Evolutionary conservation across 2,797 vertebrate species (phyloP).

Genomic region (Tiaroga cobitis): DNA sequence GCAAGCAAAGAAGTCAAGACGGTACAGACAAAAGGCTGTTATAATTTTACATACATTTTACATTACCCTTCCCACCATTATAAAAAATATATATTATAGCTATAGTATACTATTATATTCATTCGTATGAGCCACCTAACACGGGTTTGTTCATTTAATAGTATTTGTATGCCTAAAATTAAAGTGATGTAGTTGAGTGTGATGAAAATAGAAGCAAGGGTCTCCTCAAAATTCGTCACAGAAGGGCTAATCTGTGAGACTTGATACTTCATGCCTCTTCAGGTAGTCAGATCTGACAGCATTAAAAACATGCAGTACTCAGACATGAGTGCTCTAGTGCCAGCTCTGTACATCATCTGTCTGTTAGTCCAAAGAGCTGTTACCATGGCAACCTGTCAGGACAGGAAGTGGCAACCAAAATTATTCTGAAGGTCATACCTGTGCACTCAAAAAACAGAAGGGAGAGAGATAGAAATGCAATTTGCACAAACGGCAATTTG

Average conservation of each 20-base stretch:
- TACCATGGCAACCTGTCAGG: slow-evolving; percentile 61
- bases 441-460: slow-evolving; percentile 48
- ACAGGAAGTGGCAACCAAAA: slow-evolving; percentile 60
- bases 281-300: slow-evolving; percentile 39
- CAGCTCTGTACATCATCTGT: slow-evolving; percentile 50
- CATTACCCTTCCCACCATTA: no score
- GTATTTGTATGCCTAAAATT: not conserved
- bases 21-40: no score
- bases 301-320: slow-evolving; percentile 44
- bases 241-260: slow-evolving; percentile 15
- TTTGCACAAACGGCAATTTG: slow-evolving; percentile 33
- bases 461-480: slow-evolving; percentile 36
- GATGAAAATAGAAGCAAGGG: not conserved
- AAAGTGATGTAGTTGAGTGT: not conserved
- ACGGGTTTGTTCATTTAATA: no score
- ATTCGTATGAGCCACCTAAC: no score
- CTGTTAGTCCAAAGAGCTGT: slow-evolving; percentile 58
- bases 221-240: no score
- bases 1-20: no score
- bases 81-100: no score
- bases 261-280: slow-evolving; percentile 2
- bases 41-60: no score
- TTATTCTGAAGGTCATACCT: slow-evolving; percentile 63
- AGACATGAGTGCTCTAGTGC: slow-evolving; percentile 41
- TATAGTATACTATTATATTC: no score